Conservation (phyloP, 2,888 invertebrate species). For the Ormia ochracea region DNA sequence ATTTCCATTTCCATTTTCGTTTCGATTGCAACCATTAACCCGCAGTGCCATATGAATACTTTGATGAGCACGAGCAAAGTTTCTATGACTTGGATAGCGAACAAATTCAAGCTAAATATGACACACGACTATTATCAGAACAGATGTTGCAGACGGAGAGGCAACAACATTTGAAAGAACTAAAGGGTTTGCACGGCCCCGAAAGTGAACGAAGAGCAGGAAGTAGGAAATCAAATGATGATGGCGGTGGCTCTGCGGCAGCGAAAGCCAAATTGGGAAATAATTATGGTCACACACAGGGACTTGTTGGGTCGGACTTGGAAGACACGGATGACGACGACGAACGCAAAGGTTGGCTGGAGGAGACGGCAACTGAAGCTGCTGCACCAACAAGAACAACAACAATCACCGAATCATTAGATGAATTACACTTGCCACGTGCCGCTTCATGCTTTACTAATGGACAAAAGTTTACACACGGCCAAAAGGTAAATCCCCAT, state of each 20-base stretch:
- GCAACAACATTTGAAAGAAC: conserved; percentile 48
- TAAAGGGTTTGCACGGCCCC: conserved; percentile 35
- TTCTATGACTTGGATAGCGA: conserved; percentile 76
- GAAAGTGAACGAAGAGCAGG: neutral
- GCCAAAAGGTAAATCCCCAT: conserved; percentile 77
- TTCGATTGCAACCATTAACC: neutral
- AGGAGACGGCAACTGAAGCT: conserved; percentile 39
- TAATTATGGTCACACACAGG: conserved; percentile 40
- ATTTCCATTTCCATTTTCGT: too few relatives aligned
- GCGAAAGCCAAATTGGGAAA: conserved; percentile 50
- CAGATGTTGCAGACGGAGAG: conserved; percentile 70
- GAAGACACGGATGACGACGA: conserved; percentile 47
- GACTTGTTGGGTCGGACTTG: conserved; percentile 15
- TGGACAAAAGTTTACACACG: conserved; percentile 75
- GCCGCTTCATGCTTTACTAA: conserved; percentile 75
- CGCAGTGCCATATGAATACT: conserved; percentile 73
- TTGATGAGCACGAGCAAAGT: conserved; percentile 74
- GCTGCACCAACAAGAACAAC: conserved; percentile 41
- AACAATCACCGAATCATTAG: conserved; percentile 49
- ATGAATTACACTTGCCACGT: conserved; percentile 63
- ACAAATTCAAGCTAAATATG: conserved; percentile 76
- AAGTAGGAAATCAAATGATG: conserved; percentile 14
- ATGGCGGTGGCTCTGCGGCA: neutral
- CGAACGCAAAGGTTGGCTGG: conserved; percentile 44
- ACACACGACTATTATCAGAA: conserved; percentile 74